Base-by-base conservation (phyloP, 2,888 invertebrate genomes). In the Pteria penguin region DNA sequence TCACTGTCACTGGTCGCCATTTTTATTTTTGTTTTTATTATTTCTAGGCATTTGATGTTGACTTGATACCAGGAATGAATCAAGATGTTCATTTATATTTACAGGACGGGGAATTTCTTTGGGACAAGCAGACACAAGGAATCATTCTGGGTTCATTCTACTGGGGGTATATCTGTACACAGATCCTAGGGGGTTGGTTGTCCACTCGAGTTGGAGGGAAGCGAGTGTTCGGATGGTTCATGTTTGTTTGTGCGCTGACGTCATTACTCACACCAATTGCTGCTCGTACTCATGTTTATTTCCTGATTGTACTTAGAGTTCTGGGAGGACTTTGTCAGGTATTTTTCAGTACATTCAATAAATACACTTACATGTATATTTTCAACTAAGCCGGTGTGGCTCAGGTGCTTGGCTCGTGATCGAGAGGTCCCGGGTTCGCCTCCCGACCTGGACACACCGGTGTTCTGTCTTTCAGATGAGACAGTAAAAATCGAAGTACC, bases 191-290 rank as follows among this genome's bases (percentile, higher is more conserved):
- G 4, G 91, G 90, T 1, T 89, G 88, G 88, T 67, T 90, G 62
- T 88, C 90, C n/a, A 87, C 88, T 1, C 81, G 82, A 63, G 84
- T 88, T 70, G 91, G 91, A 4, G 90, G 90, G 33, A 89, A 87
- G 71, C 77, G 85, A 69, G 85, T 90, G 2, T 86, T 85, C 70
- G 90, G 88, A 2, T 79, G 82, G 72, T 81, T 86, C 62, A 88
- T 90, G 86, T 62, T 90, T 26, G 76, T 83, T 18, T 84, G 87
- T 0, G 85, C 88, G 2, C 36, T 88, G 0, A 76, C 84, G 11
- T 89, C 90, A 2, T 70, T 90, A 4, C 72, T 90, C 5, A 89
- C 90, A 2, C 90, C 91, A 4, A 71, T 90, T 8, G 86, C 87
- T 29, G 84, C 90, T 5, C 72, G 82, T 22, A 80, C 81, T 8